Base-by-base conservation (phyloP, 1,140 invertebrate species). In the Stenopsyche tienmushanensis region DNA sequence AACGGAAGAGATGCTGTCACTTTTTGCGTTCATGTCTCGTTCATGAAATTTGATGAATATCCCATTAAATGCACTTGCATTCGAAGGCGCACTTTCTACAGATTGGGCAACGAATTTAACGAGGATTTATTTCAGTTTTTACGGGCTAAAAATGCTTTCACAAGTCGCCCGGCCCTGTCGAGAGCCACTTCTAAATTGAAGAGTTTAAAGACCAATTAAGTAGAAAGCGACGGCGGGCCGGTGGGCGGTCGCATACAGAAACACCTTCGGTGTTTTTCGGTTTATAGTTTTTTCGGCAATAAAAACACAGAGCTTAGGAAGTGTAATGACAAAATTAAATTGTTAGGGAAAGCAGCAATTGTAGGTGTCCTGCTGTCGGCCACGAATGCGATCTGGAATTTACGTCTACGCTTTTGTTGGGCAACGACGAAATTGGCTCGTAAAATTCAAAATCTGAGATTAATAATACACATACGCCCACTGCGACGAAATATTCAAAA, bases 201-300 rank as follows among this genome's bases (percentile, higher is more conserved):
- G 44, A 47, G 8, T 47, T 47, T 47, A 20, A 47, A 47, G 7
- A 47, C 44, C 44, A 47, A 47, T 47, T 47, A 47, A 47, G 18
- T 47, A 47, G 44, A 47, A 47, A 47, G 44, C 17, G 44, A 47
- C 10, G 17, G 44, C 7, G 17, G 29, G 29, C n/a, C 29, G 29
- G 29, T 13, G 29, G 5, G 5, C 29, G 5, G 29, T 34, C n/a
- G 29, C 29, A 34, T 13, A 34, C 29, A 13, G 29, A 7, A 34
- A 34, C 5, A 34, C 5, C 13, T n/a, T n/a, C n/a, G n/a, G n/a
- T n/a, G n/a, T n/a, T n/a, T n/a, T n/a, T 34, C 17, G 7, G 5
- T 47, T 47, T 47, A 47, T 47, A 20, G 44, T 5, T 47, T 47
- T n/a, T 47, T 47, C 44, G 44, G 44, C 44, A 47, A 13, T 47